Conservation (phyloP, 2,888 invertebrate genomes). For the Creontiades dilutus region DNA sequence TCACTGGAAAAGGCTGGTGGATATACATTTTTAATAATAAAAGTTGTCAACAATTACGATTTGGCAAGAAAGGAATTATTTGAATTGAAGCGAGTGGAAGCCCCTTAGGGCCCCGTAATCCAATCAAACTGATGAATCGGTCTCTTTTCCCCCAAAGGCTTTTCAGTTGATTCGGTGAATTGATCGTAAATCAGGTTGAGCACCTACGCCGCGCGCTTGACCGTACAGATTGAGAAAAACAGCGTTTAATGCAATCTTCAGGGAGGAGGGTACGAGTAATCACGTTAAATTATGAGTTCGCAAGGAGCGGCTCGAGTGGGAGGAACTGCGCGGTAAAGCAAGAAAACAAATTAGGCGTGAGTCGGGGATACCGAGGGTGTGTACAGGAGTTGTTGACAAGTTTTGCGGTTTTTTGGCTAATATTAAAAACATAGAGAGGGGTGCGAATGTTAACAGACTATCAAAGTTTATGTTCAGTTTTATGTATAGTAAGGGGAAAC, state of each 20-base stretch:
- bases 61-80: too few species aligned
- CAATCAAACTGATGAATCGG: background rate
- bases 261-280: background rate
- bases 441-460: too few species aligned
- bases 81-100: too few species aligned
- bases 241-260: background rate
- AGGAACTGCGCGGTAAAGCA: conserved; percentile 24
- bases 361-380: too few species aligned
- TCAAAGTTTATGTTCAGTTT: too few species aligned
- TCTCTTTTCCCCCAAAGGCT: background rate
- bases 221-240: background rate
- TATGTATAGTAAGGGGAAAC: too few species aligned
- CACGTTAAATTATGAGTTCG: background rate
- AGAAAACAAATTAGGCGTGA: background rate
- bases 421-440: too few species aligned
- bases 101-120: background rate
- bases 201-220: background rate
- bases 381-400: too few species aligned
- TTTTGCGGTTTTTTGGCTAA: too few species aligned
- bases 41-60: too few species aligned
- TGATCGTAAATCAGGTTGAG: background rate
- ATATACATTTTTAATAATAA: too few species aligned
- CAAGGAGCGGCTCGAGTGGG: conserved; percentile 29
- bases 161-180: background rate
- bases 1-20: too few species aligned